Evolutionary conservation across 2,797 vertebrate genomes (phyloP).

Genomic region (Acanthurus leucopareius): DNA sequence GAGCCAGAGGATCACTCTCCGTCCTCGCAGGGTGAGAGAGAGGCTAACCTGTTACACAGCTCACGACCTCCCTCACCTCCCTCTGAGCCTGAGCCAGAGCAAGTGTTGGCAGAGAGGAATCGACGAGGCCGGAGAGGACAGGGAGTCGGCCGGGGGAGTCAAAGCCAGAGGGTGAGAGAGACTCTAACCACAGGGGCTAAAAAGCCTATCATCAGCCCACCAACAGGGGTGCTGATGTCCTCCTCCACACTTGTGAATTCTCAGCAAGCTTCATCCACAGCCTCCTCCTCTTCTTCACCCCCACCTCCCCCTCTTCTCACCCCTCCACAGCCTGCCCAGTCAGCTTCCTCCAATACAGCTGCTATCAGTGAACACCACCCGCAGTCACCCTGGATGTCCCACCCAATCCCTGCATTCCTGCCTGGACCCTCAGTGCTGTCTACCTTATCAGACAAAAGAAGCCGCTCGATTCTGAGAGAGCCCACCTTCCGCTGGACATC

Average conservation of each 20-base stretch:
- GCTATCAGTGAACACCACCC: conserved; percentile 86
- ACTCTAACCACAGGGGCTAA: conserved; percentile 75
- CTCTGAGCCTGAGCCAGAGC: conserved; percentile 90
- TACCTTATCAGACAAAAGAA: conserved; percentile 92
- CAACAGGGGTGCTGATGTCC: conserved; percentile 89
- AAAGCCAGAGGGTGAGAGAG: conserved; percentile 86
- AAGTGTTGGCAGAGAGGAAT: conserved; percentile 78
- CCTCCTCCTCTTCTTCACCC: conserved; percentile 92
- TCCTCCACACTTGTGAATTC: conserved; percentile 87
- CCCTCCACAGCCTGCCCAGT: conserved; percentile 89
- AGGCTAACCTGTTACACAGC: conserved; percentile 79
- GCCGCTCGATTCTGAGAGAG: conserved; percentile 93
- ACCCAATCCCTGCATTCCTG: conserved; percentile 91
- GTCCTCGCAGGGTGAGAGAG: conserved; percentile 86
- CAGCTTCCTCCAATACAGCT: conserved; percentile 85
- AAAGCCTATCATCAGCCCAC: conserved; percentile 86
- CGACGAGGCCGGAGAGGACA: conserved; percentile 89
- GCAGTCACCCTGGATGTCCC: conserved; percentile 92
- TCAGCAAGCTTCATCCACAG: conserved; percentile 90
- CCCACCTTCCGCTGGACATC: conserved; percentile 98
- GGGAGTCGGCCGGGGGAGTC: conserved; percentile 81
- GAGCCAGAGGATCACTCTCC: conserved; percentile 91
- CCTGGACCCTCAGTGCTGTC: conserved; percentile 86
- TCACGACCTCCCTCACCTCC: conserved; percentile 87
- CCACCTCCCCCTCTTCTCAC: conserved; percentile 93